Conservation (phyloP, 2,113 vertebrate species). For the Gambusia affinis region DNA sequence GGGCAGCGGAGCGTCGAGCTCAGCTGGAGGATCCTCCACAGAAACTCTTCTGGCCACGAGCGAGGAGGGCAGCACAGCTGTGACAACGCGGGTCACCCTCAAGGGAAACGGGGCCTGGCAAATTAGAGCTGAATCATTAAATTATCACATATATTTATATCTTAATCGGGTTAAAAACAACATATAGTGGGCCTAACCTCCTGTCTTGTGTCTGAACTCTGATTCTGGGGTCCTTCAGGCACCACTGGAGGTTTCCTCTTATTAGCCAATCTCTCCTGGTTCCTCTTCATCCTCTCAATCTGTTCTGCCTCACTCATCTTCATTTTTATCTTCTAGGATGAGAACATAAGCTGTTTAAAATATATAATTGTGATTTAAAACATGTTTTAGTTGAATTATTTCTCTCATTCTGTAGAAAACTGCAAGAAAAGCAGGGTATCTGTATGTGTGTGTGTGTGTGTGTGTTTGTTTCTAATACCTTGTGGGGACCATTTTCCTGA, state of each 20-base stretch:
- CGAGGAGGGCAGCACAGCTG: conserved; percentile 74
- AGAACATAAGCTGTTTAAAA: conserved; percentile 12
- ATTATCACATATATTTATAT: not conserved
- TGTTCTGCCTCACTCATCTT: conserved; percentile 78
- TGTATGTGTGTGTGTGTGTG: not conserved
- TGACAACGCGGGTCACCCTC: conserved; percentile 77
- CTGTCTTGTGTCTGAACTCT: conserved; percentile 58
- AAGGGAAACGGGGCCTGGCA: conserved; percentile 72
- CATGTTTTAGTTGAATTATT: not conserved
- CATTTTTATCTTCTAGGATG: conserved; percentile 62
- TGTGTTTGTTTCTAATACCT: too few relatives aligned
- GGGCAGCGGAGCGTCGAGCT: conserved; percentile 62
- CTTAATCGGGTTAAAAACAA: not conserved
- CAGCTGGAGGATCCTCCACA: conserved; percentile 76
- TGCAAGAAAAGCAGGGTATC: not conserved
- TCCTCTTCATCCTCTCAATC: conserved; percentile 72
- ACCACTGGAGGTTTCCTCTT: conserved; percentile 62
- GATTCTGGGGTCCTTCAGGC: conserved; percentile 25
- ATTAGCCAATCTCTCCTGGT: conserved; percentile 67
- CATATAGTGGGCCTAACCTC: conserved; percentile 55
- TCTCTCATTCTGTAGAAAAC: not conserved
- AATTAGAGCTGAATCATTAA: conserved; percentile 15
- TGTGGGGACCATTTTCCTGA: too few relatives aligned
- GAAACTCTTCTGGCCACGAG: conserved; percentile 78
- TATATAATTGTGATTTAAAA: not conserved